These are phyloP conservation scores for Amphimedon queenslandica DNA, from an alignment of 37 sponge, comb jelly and placozoan species.

Conservation along the genomic window DNA sequence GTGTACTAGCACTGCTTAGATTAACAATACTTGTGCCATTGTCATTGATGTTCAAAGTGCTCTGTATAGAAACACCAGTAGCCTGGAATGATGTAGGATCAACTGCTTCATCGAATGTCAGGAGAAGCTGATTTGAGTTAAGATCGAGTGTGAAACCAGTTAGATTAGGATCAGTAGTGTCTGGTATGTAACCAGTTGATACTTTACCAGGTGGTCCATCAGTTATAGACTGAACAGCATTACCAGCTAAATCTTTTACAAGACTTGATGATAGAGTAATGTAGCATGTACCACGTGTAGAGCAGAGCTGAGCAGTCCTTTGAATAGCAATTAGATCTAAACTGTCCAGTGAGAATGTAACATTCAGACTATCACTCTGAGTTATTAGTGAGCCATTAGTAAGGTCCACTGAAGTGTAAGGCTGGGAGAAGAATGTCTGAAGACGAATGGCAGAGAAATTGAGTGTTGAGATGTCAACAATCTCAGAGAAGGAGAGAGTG, in stretches of 20 bases:
- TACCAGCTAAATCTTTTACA: conserved; percentile 39
- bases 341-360: conserved; percentile 12
- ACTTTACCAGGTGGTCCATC: conserved; percentile 16
- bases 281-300: conserved; percentile 44
- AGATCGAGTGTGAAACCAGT: conserved; percentile 35
- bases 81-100: conserved; percentile 27
- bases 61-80: conserved; percentile 26
- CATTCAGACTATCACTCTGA: conserved; percentile 8
- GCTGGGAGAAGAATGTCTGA: conserved; percentile 36
- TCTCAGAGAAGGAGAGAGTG: conserved; percentile 60
- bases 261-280: conserved; percentile 12
- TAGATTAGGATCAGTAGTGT: conserved; percentile 40
- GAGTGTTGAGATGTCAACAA: conserved; percentile 35
- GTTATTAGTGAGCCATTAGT: conserved; percentile 37
- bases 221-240: conserved; percentile 6
- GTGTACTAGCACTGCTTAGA: conserved; percentile 1
- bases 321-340: conserved; percentile 35
- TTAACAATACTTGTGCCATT: conserved; percentile 9
- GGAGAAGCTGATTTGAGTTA: conserved; percentile 21
- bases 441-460: conserved; percentile 39
- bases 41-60: not conserved
- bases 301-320: conserved; percentile 21
- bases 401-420: conserved; percentile 28
- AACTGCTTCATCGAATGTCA: conserved; percentile 59
- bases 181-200: conserved; percentile 17